Percentiles rank a stretch among this genome's conserved stretches.
Conservation (phyloP, 2,888 invertebrate genomes). For the Flabesymbios commensalis region DNA sequence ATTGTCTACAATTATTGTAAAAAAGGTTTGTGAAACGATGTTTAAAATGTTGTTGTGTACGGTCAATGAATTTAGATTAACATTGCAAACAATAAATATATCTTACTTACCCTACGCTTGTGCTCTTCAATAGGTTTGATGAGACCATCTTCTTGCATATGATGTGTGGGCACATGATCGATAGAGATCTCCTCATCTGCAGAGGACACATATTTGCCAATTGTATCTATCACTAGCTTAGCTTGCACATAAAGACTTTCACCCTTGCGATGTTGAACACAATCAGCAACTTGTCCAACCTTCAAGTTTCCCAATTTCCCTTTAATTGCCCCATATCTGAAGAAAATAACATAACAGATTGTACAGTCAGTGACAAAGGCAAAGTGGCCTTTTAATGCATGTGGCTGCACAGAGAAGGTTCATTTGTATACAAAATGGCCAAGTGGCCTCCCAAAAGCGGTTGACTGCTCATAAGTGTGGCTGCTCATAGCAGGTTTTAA, state of each 20-base stretch:
- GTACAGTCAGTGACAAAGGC: too few species aligned
- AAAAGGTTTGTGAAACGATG: too few species aligned
- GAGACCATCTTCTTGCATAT: conserved; percentile 37
- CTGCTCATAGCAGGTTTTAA: too few species aligned
- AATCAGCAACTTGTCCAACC: conserved; percentile 42
- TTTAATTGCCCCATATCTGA: conserved; percentile 39
- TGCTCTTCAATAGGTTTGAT: background rate
- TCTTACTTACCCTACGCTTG: background rate
- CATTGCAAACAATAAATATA: background rate
- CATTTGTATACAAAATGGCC: too few species aligned
- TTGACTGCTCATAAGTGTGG: too few species aligned
- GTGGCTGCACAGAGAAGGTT: too few species aligned
- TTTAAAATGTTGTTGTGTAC: too few species aligned
- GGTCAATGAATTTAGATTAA: background rate
- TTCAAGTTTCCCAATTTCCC: conserved; percentile 41
- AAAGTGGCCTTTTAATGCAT: too few species aligned
- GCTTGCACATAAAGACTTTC: conserved; percentile 47
- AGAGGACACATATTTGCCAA: conserved; percentile 51
- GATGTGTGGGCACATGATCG: conserved; percentile 47
- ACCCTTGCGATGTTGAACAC: conserved; percentile 42
- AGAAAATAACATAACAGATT: conserved; percentile 11
- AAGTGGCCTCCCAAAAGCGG: too few species aligned
- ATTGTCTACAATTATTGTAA: too few species aligned
- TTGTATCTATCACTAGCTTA: conserved; percentile 50
- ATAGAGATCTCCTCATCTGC: conserved; percentile 44